Evolutionary conservation across 2,888 invertebrate species (phyloP).

Genomic region (Mesorhabditis spiculigera): DNA sequence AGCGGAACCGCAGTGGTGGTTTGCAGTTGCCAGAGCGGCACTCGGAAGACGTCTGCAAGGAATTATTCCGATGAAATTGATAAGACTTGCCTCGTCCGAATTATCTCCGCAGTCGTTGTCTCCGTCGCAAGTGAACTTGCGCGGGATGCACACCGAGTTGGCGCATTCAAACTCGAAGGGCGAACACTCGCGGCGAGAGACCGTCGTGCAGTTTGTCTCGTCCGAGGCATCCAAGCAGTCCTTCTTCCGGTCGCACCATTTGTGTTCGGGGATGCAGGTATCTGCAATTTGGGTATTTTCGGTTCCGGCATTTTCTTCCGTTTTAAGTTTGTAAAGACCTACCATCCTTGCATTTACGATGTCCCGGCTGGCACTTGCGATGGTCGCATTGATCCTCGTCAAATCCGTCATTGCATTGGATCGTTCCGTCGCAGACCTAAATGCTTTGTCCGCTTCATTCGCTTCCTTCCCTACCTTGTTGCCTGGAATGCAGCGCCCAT

Average conservation of each 20-base stretch:
- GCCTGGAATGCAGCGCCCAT: slow-evolving; percentile 88
- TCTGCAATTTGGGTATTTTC: slow-evolving; percentile 19
- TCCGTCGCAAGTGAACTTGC: slow-evolving; percentile 89
- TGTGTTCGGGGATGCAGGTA: slow-evolving; percentile 54
- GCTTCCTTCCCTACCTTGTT: slow-evolving; percentile 72
- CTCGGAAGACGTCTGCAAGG: slow-evolving; percentile 84
- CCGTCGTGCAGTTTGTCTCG: slow-evolving; percentile 47
- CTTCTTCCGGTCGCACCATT: slow-evolving; percentile 54
- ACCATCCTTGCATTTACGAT: slow-evolving; percentile 51
- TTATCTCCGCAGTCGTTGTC: slow-evolving; percentile 89
- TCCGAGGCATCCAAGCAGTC: slow-evolving; percentile 56
- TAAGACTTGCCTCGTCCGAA: slow-evolving; percentile 60
- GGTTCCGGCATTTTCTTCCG: no score
- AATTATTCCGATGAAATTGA: slow-evolving; percentile 70
- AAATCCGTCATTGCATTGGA: slow-evolving; percentile 90
- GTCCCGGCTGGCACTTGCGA: slow-evolving; percentile 45
- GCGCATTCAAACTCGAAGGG: slow-evolving; percentile 83
- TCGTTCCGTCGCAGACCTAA: slow-evolving; percentile 89
- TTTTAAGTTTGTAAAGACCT: no score
- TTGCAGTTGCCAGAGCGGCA: slow-evolving; percentile 40
- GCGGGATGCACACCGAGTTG: slow-evolving; percentile 89
- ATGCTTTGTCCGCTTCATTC: background rate
- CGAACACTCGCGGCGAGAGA: slow-evolving; percentile 48
- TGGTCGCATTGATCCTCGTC: slow-evolving; percentile 65
- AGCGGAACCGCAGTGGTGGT: slow-evolving; percentile 55